Percentiles rank a stretch among this genome's conserved stretches.
phyloP scores from a whole-genome alignment of 2,113 vertebrate species.

The Pithys albifrons region DNA sequence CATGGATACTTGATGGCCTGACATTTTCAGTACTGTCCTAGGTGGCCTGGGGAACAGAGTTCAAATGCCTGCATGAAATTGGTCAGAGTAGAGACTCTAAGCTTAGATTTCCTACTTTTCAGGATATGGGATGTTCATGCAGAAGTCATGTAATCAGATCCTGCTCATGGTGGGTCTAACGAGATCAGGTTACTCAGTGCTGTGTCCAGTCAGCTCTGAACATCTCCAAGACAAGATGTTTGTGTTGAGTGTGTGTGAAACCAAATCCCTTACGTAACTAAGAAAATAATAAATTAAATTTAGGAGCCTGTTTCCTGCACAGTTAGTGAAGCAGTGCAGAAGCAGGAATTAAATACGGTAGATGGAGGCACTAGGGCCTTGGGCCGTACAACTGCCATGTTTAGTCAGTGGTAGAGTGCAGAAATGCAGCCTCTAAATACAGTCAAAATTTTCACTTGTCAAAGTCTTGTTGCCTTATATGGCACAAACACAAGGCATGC shows the following conservation, averaged over 20 bases:
- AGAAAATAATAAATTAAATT: background rate
- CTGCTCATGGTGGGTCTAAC: background rate
- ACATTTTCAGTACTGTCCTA: background rate
- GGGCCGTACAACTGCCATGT: background rate
- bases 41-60: background rate
- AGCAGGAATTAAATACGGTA: background rate
- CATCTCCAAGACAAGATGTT: background rate
- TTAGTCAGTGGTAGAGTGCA: background rate
- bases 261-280: background rate
- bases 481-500: background rate
- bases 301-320: background rate
- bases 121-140: background rate
- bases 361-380: background rate
- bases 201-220: background rate
- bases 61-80: background rate
- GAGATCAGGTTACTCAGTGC: background rate
- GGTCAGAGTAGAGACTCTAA: background rate
- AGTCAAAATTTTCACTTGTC: background rate
- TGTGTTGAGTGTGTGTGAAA: background rate
- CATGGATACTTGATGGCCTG: background rate
- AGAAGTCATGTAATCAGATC: background rate
- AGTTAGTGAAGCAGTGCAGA: background rate
- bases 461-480: rapidly evolving
- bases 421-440: background rate
- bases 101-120: background rate